Evolutionary conservation across 2,797 vertebrate genomes (phyloP).

Genomic region (Epinephelus coioides): DNA sequence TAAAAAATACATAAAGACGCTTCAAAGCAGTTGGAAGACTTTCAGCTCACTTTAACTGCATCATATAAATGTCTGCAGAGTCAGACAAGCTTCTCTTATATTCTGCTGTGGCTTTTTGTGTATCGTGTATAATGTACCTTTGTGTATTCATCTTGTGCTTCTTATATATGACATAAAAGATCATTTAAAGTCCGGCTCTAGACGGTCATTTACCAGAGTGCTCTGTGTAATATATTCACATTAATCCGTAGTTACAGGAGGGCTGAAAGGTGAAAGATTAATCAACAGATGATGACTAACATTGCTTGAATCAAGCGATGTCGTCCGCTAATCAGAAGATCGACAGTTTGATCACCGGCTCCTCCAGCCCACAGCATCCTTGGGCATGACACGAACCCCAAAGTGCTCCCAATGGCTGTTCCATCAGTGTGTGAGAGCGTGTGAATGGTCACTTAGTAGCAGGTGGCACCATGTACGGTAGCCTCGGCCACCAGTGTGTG

Average conservation of each 20-base stretch:
- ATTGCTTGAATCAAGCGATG: no score
- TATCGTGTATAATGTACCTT: conserved; percentile 28
- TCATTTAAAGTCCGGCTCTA: conserved; percentile 33
- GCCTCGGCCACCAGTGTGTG: no score
- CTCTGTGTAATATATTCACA: neutral
- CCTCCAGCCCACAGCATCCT: no score
- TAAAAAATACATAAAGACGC: conserved; percentile 40
- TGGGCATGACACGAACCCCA: no score
- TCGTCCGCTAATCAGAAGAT: no score
- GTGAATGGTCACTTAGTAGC: no score
- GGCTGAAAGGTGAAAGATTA: neutral
- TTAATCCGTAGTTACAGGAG: neutral
- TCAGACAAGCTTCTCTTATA: neutral
- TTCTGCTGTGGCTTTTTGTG: conserved; percentile 8
- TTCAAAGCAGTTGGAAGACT: conserved; percentile 35
- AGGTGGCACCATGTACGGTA: no score
- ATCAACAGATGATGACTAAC: no score
- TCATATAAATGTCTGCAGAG: conserved; percentile 35
- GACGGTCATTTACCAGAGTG: conserved; percentile 14
- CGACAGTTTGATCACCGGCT: no score
- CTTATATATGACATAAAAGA: conserved; percentile 37
- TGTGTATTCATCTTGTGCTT: conserved; percentile 22
- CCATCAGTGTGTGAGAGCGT: no score
- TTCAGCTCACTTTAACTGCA: conserved; percentile 32
- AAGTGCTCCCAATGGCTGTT: no score